Evolutionary conservation across 2,888 invertebrate species (phyloP).

Genomic region (Idaea straminata): DNA sequence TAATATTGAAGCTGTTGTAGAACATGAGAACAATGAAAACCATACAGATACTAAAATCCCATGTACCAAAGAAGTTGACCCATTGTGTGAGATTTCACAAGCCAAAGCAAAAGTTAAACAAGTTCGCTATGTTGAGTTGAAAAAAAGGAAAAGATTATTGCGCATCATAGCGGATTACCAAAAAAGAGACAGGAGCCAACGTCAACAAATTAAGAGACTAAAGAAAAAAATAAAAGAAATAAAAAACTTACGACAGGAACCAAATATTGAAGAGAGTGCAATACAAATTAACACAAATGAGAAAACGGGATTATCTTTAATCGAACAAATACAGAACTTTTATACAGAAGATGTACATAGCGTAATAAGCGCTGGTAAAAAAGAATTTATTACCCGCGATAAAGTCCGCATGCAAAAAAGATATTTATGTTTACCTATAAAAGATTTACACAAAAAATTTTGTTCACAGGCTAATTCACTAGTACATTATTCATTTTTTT

Average conservation of each 20-base stretch:
- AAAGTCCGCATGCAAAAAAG: neutral
- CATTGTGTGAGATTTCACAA: neutral
- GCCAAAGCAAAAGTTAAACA: neutral
- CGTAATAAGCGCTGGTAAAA: neutral
- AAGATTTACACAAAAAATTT: too few relatives aligned
- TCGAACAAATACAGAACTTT: neutral
- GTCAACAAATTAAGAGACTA: neutral
- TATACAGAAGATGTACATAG: neutral
- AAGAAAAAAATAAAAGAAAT: neutral
- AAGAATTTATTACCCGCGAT: neutral
- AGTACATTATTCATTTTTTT: too few relatives aligned
- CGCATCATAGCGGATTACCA: conserved; percentile 5
- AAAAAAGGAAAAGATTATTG: conserved; percentile 7
- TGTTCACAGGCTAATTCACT: too few relatives aligned
- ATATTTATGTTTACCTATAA: neutral
- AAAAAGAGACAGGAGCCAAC: conserved; percentile 8
- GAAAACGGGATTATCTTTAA: conserved; percentile 8
- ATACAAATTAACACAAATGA: conserved; percentile 7
- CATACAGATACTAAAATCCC: conserved; percentile 5
- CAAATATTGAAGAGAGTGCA: conserved; percentile 7
- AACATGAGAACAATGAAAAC: conserved; percentile 11
- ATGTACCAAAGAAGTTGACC: too few relatives aligned
- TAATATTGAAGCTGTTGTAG: conserved; percentile 11
- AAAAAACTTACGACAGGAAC: conserved; percentile 7
- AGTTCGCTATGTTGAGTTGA: conserved; percentile 4